Evolutionary conservation across 2,113 vertebrate genomes (phyloP), one percentile per base, ranked within the genome.

Genomic region (Burhinus bistriatus): DNA sequence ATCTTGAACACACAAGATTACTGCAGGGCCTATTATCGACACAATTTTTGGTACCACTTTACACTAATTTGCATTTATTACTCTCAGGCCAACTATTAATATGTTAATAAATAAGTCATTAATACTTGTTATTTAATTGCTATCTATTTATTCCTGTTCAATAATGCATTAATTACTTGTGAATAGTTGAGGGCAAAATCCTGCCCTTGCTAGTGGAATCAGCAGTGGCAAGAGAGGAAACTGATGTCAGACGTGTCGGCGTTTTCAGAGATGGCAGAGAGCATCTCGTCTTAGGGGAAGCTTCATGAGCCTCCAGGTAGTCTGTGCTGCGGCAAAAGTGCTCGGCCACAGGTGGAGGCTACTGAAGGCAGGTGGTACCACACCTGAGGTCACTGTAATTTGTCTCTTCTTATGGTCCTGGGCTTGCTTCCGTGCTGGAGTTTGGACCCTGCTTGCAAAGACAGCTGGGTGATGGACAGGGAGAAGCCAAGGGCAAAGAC

Each of bases 61-160:
- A 95, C 90, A 93, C 81, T 97, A 97, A 98, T 98, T 98, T 97
- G 83, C 98, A 94, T 97, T 96, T 93, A 97, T 98, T 97, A 97
- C 97, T 93, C 97, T 97, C 93, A 91, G 97, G 96, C 95, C 93
- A 97, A 95, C 96, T 97, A 84, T 97, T 98, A 97, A 95, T 95
- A 97, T 98, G 97, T 98, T 98, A 98, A 98, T 98, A 97, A 98
- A 97, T 84, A 98, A 97, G 93, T 93, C 97, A 98, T 98, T 98
- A 98, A 98, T 98, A 95, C 96, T 95, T 95, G 84, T 97, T 98
- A 98, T 97, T 98, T 98, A 98, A 97, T 97, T 98, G 96, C 95
- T 94, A 96, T 97, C 89, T 97, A 98, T 98, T 98, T 98, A 98
- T 98, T 98, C 91, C 95, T 96, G 96, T 97, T 97, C 96, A 98